Percentiles rank a stretch among this genome's conserved stretches.
phyloP scores from a whole-genome alignment of 2,888 invertebrate genomes.

The Scrobipalpa atriplicella region DNA sequence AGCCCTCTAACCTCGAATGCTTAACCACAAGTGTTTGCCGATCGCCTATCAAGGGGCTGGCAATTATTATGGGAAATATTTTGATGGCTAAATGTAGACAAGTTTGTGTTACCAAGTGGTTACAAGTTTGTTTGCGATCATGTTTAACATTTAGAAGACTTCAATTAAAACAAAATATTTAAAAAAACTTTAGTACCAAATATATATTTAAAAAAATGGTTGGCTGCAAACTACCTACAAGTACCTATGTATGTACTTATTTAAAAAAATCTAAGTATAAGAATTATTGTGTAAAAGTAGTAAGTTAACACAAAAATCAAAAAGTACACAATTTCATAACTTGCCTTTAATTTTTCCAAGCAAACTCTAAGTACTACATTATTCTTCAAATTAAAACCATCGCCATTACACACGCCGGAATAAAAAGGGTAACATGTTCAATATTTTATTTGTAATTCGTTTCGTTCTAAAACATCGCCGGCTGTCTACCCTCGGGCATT shows the following conservation, averaged over 20 bases:
- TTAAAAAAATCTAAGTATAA: too few relatives aligned
- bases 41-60: conserved; percentile 22
- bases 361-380: background rate
- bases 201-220: too few relatives aligned
- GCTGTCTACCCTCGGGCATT: conserved; percentile 6
- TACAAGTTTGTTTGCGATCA: conserved; percentile 12
- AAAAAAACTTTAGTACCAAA: too few relatives aligned
- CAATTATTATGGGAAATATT: conserved; percentile 23
- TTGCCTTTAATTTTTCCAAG: too few relatives aligned
- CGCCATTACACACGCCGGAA: background rate
- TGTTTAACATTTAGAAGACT: too few relatives aligned
- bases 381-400: background rate
- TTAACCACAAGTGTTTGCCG: conserved; percentile 25
- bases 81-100: conserved; percentile 8
- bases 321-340: too few relatives aligned
- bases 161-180: too few relatives aligned
- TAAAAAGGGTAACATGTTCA: conserved; percentile 15
- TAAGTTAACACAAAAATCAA: too few relatives aligned
- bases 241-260: too few relatives aligned
- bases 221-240: too few relatives aligned
- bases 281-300: too few relatives aligned
- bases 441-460: conserved; percentile 12
- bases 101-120: conserved; percentile 5
- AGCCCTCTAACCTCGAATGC: background rate
- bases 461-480: conserved; percentile 3